Evolutionary conservation across 1,140 invertebrate genomes (phyloP).

Genomic region (Saccostrea cuccullata): DNA sequence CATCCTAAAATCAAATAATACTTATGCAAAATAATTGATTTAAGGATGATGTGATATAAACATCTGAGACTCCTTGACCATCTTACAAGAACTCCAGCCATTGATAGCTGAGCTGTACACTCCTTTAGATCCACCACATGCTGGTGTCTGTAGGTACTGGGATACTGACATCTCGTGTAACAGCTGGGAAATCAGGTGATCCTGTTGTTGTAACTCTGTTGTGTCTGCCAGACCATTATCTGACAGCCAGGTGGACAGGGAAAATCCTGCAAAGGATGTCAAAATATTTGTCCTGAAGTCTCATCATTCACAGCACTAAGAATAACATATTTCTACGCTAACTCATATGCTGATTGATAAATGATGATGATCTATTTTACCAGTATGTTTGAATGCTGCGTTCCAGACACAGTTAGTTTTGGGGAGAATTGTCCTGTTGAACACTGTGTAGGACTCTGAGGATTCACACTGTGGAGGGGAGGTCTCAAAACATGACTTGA

Average conservation of each 20-base stretch:
- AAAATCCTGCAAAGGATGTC: slow-evolving; percentile 45
- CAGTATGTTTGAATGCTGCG: slow-evolving; percentile 8
- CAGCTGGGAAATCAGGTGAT: slow-evolving; percentile 37
- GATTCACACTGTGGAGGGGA: slow-evolving; percentile 16
- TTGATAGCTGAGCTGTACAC: background rate
- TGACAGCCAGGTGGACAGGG: slow-evolving; percentile 37
- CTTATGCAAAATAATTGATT: no score
- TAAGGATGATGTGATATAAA: no score
- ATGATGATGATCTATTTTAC: background rate
- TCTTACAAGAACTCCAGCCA: slow-evolving; percentile 42
- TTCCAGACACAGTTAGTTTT: slow-evolving; percentile 38
- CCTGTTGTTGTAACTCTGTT: background rate
- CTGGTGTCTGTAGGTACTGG: slow-evolving; percentile 39
- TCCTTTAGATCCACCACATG: background rate
- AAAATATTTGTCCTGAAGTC: background rate
- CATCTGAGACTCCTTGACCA: no score
- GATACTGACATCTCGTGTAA: slow-evolving; percentile 30
- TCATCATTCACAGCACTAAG: background rate
- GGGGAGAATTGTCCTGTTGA: slow-evolving; percentile 35
- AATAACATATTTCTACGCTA: background rate
- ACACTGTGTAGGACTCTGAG: slow-evolving; percentile 3
- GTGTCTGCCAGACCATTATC: slow-evolving; percentile 23
- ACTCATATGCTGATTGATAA: background rate
- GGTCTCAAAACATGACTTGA: slow-evolving; percentile 48
- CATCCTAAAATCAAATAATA: no score